Base-by-base conservation (phyloP, 92 coral and sea anemone genomes). In the Blastomussa wellsi region DNA sequence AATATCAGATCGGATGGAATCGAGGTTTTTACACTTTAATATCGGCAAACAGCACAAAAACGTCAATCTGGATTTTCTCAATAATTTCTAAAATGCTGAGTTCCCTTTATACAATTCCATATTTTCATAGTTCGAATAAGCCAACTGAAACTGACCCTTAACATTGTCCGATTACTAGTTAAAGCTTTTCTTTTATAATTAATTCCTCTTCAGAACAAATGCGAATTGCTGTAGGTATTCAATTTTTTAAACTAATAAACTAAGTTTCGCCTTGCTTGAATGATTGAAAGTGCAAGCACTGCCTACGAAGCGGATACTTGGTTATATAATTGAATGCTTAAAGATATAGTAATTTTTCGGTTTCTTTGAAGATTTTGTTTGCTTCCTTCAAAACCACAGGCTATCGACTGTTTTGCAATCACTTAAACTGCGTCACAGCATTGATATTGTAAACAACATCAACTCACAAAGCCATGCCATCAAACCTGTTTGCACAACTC, bases 331-430 rank as follows among this genome's bases (percentile, higher is more conserved):
- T 82, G 24, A 82, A 15, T 51, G 26, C 2, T 26, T 5, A 70
- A 35, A 39, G 69, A 53, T 28, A 71, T 17, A 51, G 16, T 55
- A 53, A 82, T 68, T 82, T 35, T 2, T 72, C 86, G 86, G 86
- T 52, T 36, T 51, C 78, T 82, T 82, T 71, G 67, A 81, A 37
- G 37, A 82, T 53, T 48, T 82, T 29, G 24, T 37, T 70, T 82
- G 78, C 49, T 72, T 71, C 59, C 78, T 24, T 66, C 16, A 41
- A 17, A 79, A 67, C 83, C 69, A 42, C 84, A 48, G 85, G 85
- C 49, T 26, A 68, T 48, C 28, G 57, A 49, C 69, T 69, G n/a
- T 42, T 17, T n/a, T 39, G 31, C 12, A 3, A 41, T n/a, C n/a
- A n/a, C n/a, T n/a, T n/a, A n/a, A n/a, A n/a, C n/a, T n/a, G n/a